Evolutionary conservation across 2,113 vertebrate species (phyloP), one percentile per base, ranked within the genome.

Genomic region (Mesocricetus auratus): DNA sequence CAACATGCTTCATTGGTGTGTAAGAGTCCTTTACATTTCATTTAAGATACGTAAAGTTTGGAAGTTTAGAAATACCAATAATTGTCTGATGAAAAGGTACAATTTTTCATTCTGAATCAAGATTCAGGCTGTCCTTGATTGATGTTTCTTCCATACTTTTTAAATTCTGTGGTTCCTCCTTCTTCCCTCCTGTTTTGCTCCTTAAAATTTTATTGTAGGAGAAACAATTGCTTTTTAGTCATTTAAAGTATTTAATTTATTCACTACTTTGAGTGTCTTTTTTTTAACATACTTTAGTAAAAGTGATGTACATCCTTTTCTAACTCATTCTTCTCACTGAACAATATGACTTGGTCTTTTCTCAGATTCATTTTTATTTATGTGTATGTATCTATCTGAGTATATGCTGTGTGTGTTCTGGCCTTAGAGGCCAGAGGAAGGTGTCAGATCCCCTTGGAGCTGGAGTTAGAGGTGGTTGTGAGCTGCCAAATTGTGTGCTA

Each of bases 51-150:
- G 39, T 86, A 68, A 86, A 73, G 79, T 91, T 88, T 75, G 62
- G 24, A 95, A 89, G 64, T 94, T 50, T 92, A 33, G 4, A 92
- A 79, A 78, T 66, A 21, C 66, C 56, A 4, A 24, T 94, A 81
- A 7, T 87, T 90, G 39, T 60, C 29, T 58, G 36, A 45, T 92
- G 0, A 56, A 83, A 62, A 73, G 8, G 82, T 90, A 31, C 22
- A 42, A 86, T 90, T 93, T 89, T 97, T 93, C 36, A 89, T 89
- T 88, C 45, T 47, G 42, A 91, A 75, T 91, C 22, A 78, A 86
- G n/a, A 62, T 88, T 71, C 50, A 93, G 74, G 53, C 53, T 94
- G 21, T 1, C 50, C 7, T 82, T 86, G 15, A 89, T 26, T 89
- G 36, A 62, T 60, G 42, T 33, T 22, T 88, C 31, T 86, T 90